Percentiles rank a stretch among this genome's conserved stretches.
Conservation (phyloP, 2,797 vertebrate species). For the Menidia menidia region DNA sequence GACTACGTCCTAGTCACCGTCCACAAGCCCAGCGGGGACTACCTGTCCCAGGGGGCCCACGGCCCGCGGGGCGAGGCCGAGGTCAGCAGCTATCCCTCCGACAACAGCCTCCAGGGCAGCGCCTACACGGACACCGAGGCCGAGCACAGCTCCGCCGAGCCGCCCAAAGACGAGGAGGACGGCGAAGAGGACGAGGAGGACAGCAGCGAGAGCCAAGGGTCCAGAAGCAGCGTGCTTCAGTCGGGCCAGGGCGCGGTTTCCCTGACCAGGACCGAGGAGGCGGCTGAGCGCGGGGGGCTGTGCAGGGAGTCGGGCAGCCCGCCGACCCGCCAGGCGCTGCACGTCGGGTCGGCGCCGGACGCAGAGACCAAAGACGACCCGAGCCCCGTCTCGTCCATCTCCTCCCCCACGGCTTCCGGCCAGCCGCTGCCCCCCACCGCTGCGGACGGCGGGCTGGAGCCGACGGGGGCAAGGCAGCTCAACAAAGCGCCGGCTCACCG, state of each 20-base stretch:
- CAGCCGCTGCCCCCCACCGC: conserved; percentile 34
- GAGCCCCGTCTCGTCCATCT: conserved; percentile 20
- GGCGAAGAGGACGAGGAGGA: conserved; percentile 76
- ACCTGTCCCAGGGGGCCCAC: conserved; percentile 81
- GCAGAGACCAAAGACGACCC: conserved; percentile 38
- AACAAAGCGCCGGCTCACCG: conserved; percentile 56
- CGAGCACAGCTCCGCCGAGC: conserved; percentile 51
- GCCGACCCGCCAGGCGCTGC: conserved; percentile 76
- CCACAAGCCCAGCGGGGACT: conserved; percentile 91
- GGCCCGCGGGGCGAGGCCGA: conserved; percentile 48
- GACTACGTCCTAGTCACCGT: conserved; percentile 97
- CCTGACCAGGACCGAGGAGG: conserved; percentile 43
- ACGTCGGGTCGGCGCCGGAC: conserved; percentile 79
- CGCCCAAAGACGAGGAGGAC: conserved; percentile 71
- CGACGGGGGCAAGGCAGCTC: conserved; percentile 62
- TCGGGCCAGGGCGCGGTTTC: conserved; percentile 45
- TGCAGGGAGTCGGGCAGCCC: conserved; percentile 73
- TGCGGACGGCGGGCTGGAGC: conserved; percentile 65
- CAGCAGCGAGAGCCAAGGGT: conserved; percentile 74
- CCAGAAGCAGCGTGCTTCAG: conserved; percentile 74
- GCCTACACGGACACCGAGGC: conserved; percentile 79
- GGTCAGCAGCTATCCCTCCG: conserved; percentile 80
- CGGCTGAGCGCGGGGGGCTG: conserved; percentile 39
- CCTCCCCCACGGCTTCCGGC: conserved; percentile 32
- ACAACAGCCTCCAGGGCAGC: conserved; percentile 88